Conservation (phyloP, 2,888 invertebrate species). For the Chrysodeixis includens region DNA sequence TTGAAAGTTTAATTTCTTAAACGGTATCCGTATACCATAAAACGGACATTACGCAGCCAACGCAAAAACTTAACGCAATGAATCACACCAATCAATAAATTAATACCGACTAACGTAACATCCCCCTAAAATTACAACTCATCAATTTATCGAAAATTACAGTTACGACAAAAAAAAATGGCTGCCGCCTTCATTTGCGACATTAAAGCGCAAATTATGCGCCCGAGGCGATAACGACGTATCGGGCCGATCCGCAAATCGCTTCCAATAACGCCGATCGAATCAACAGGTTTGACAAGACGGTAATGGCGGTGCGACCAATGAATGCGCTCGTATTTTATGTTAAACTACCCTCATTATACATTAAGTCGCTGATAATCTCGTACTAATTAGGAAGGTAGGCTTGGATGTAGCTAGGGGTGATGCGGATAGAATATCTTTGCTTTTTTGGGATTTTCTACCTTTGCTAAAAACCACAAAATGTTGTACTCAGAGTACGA, state of each 20-base stretch:
- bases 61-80: constrained; percentile 30
- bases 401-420: neutral
- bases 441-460: neutral
- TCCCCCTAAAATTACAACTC: constrained; percentile 48
- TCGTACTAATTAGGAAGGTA: constrained; percentile 40
- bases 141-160: constrained; percentile 50
- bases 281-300: constrained; percentile 65
- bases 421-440: neutral
- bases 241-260: constrained; percentile 72
- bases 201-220: constrained; percentile 74
- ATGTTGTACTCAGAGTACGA: too few relatives aligned
- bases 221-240: constrained; percentile 73
- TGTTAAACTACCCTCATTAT: constrained; percentile 45
- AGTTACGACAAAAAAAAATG: constrained; percentile 40
- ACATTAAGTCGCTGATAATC: constrained; percentile 40
- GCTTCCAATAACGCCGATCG: constrained; percentile 65
- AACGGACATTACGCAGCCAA: neutral
- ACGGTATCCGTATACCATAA: neutral
- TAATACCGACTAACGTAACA: constrained; percentile 29
- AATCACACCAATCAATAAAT: constrained; percentile 51
- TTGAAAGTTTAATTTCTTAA: constrained; percentile 3
- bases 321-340: constrained; percentile 53
- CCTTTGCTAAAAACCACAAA: too few relatives aligned
- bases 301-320: constrained; percentile 48
- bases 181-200: constrained; percentile 64